A percentile compares a stretch with the other conserved stretches of the same genome.
These are phyloP conservation scores for Adelges cooleyi DNA, from an alignment of 1,140 invertebrate species.

Conservation along the genomic window DNA sequence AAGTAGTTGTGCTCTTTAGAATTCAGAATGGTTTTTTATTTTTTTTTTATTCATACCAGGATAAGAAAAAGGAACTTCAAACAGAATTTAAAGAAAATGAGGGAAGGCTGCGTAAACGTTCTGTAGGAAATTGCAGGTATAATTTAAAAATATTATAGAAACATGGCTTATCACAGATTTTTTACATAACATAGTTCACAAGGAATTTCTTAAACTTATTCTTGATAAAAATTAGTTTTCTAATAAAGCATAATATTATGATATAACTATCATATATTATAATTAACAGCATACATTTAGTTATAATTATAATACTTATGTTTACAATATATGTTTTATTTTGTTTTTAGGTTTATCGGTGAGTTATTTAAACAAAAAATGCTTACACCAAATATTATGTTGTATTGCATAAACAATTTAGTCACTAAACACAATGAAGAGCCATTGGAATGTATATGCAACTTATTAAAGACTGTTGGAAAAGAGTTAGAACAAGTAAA, in stretches of 20 bases:
- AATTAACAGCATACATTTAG: too few species aligned
- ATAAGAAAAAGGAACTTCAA: conserved; percentile 60
- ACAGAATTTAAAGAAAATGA: conserved; percentile 58
- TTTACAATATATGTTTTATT: background rate
- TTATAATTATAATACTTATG: background rate
- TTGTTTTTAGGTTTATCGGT: conserved; percentile 56
- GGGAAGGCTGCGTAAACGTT: conserved; percentile 61
- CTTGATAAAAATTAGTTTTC: too few species aligned
- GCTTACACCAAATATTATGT: conserved; percentile 81
- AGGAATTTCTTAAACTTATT: too few species aligned
- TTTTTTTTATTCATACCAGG: conserved; percentile 38
- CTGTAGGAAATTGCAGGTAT: conserved; percentile 73
- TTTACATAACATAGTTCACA: too few species aligned
- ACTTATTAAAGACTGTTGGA: conserved; percentile 80
- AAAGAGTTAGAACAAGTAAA: conserved; percentile 59
- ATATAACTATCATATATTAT: too few species aligned
- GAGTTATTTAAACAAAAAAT: conserved; percentile 88
- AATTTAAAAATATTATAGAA: too few species aligned
- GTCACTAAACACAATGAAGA: conserved; percentile 73
- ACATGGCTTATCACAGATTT: too few species aligned
- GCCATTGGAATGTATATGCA: conserved; percentile 83
- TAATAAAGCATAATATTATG: too few species aligned
- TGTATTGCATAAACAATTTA: conserved; percentile 67
- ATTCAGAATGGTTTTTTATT: background rate
- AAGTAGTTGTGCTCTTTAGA: too few species aligned